Evolutionary conservation across 2,888 invertebrate species (phyloP), one percentile per base, ranked within the genome.

Genomic region (Piscicola geometra): DNA sequence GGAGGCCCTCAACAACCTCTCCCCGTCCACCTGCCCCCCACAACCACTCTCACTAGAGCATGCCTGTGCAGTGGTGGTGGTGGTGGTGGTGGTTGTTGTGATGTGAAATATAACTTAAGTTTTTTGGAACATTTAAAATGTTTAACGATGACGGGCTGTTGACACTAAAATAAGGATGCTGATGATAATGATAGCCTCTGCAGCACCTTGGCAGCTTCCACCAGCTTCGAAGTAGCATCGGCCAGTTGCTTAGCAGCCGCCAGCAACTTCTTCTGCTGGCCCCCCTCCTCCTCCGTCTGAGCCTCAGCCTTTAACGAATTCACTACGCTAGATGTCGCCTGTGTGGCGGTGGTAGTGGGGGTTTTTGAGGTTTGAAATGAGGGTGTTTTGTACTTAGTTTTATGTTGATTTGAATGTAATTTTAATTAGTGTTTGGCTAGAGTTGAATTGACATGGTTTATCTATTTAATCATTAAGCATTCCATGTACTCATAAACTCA

Each of bases 171-270:
- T 15, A 5, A 41, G 5, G 36, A 1, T 47, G 71, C 50, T 28
- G 12, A 60, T 32, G 15, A 73, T 67, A 33, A 12, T 47, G 36
- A 75, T 47, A 28, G 5, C 41, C 5, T 41, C 15, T 15, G 15
- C 5, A 41, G 71, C 69, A 86, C 86, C 76, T 97, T 89, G 0
- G 96, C 96, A 0, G 96, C 95, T 85, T 98, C 97, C 33, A 98
- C 97, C 91, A 99, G 92, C 80, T 92, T 89, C 0, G 96, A 93
- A 0, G 99, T 99, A 0, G 98, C 98, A 85, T 98, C 97, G 0
- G 98, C 98, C 21, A 89, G 84, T 56, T 92, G 89, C 84, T 96
- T 96, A 25, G 99, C 99, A 0, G 99, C 99, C 0, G 94, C 94
- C 68, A 99, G 86, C 73, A 99, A 86, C 76, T 93, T 90, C 79